Evolutionary conservation across 2,113 vertebrate species (phyloP).

Genomic region (Porphyrio hochstetteri): DNA sequence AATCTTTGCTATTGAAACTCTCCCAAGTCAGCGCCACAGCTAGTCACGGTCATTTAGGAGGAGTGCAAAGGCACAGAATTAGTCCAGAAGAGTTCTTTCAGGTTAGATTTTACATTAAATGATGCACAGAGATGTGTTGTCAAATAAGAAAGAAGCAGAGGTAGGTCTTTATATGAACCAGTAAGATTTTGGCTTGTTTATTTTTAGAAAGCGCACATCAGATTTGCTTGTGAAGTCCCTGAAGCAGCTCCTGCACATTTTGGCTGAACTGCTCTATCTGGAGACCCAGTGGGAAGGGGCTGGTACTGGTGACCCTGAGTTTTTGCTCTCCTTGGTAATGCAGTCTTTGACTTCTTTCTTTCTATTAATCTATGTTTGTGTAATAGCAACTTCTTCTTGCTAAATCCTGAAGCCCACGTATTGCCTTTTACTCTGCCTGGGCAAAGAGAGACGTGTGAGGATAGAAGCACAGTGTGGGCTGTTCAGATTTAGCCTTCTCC

Average conservation of each 20-base stretch:
- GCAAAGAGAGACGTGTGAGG: not conserved
- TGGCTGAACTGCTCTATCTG: not conserved
- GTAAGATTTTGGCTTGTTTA: not conserved
- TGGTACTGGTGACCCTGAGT: not conserved
- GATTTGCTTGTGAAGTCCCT: not conserved
- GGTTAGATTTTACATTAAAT: not conserved
- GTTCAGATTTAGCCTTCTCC: not conserved
- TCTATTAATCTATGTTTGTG: not conserved
- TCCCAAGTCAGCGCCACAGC: not conserved
- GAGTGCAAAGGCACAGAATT: not conserved
- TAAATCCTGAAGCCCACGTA: not conserved
- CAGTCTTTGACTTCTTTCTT: not conserved
- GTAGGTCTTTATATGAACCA: not conserved
- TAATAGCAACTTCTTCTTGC: not conserved
- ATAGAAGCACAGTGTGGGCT: not conserved
- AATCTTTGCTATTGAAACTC: not conserved
- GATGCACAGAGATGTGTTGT: not conserved
- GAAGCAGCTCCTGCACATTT: not conserved
- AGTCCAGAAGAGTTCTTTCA: not conserved
- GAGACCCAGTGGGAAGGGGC: not conserved
- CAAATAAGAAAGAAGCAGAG: not conserved
- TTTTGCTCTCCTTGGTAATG: not conserved
- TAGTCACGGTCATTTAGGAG: not conserved
- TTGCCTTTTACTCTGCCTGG: not conserved
- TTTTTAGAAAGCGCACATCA: not conserved